Percentiles rank a stretch among this genome's conserved stretches.
phyloP scores from a whole-genome alignment of 2,888 invertebrate species.

The Eupithecia pulchellata region DNA sequence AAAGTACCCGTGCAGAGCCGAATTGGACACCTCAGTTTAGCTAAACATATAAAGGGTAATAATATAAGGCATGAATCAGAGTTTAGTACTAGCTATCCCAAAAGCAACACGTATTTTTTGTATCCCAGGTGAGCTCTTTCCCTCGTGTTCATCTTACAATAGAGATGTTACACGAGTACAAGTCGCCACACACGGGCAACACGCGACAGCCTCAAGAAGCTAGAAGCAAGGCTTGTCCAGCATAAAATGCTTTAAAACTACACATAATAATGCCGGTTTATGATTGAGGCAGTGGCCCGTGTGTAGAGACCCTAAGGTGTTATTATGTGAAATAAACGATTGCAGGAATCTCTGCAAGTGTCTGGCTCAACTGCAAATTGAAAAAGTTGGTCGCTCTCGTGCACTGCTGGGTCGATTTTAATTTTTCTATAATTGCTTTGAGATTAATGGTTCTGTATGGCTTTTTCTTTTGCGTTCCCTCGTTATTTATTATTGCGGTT shows the following conservation, averaged over 20 bases:
- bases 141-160: too few relatives aligned
- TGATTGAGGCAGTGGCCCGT: too few relatives aligned
- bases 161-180: neutral
- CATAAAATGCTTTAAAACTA: too few relatives aligned
- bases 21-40: too few relatives aligned
- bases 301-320: too few relatives aligned
- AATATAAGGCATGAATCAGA: too few relatives aligned
- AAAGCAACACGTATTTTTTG: neutral
- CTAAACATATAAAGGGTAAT: too few relatives aligned
- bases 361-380: constrained; percentile 10
- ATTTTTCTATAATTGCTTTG: constrained; percentile 16
- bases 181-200: too few relatives aligned
- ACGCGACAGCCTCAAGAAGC: too few relatives aligned
- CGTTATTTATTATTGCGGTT: constrained; percentile 3
- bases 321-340: constrained; percentile 27
- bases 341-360: constrained; percentile 10
- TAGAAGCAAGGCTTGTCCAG: too few relatives aligned
- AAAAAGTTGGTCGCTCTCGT: constrained; percentile 13
- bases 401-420: constrained; percentile 12
- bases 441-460: constrained; percentile 5
- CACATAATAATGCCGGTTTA: too few relatives aligned
- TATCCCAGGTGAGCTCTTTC: neutral
- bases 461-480: constrained; percentile 4
- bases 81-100: neutral
- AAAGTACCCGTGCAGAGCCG: too few relatives aligned